These are phyloP conservation scores for Pollenia labialis DNA, from an alignment of 2,888 invertebrate genomes.

Conservation along the genomic window DNA sequence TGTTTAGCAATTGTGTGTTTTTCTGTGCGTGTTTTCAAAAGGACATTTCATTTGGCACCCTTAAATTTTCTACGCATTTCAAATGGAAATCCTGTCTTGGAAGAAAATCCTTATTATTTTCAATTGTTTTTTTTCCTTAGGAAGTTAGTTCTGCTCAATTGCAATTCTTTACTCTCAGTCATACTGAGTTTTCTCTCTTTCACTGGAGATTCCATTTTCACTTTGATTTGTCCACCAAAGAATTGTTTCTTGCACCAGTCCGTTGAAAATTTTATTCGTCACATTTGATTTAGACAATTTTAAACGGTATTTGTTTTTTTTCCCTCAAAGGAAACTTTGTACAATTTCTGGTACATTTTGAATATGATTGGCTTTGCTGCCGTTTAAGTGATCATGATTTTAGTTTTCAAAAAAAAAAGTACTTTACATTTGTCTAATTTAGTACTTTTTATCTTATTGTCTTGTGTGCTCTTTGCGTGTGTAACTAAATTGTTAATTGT, in stretches of 20 bases:
- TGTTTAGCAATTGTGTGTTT: conserved; percentile 41
- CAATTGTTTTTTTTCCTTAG: conserved; percentile 6
- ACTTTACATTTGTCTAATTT: not conserved
- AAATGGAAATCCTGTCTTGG: conserved; percentile 59
- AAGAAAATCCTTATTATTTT: not conserved
- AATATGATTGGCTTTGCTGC: not conserved
- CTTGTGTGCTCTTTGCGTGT: conserved; percentile 32
- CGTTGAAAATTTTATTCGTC: conserved; percentile 82
- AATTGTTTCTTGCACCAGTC: conserved; percentile 76
- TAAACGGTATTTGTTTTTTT: conserved; percentile 44
- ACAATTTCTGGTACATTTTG: not conserved
- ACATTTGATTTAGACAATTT: conserved; percentile 81
- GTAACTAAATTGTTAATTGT: conserved; percentile 75
- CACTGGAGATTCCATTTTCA: conserved; percentile 5
- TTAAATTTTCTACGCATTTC: conserved; percentile 77
- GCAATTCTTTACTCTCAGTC: conserved; percentile 60
- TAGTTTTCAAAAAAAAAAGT: not conserved
- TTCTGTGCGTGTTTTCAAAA: conserved; percentile 38
- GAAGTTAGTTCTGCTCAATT: conserved; percentile 58
- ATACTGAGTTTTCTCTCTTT: conserved; percentile 15
- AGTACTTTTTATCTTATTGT: not conserved
- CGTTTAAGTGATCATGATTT: conserved; percentile 33
- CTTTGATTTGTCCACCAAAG: conserved; percentile 40
- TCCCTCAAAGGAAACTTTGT: not conserved
- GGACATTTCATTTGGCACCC: conserved; percentile 76